These are phyloP conservation scores for Sarcoramphus papa DNA, from an alignment of 2,797 vertebrate genomes.

Conservation along the genomic window DNA sequence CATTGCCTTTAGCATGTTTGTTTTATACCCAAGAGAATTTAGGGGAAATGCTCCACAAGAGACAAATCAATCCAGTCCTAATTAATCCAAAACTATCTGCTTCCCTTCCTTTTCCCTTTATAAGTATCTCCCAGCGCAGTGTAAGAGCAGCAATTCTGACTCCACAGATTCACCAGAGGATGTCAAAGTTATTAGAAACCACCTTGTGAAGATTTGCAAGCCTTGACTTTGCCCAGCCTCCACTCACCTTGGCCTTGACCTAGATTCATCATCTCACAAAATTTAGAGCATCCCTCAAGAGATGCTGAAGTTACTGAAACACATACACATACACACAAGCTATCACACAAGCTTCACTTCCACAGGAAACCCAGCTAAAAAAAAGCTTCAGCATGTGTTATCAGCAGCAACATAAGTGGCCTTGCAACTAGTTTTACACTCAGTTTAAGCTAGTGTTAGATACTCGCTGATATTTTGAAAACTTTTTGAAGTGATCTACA, in stretches of 20 bases:
- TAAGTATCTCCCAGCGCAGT: accelerated
- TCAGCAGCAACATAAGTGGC: background rate
- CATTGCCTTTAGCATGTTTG: background rate
- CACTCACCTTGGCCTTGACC: background rate
- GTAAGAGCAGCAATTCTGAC: background rate
- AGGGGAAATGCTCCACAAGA: background rate
- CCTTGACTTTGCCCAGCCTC: background rate
- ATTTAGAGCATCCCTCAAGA: background rate
- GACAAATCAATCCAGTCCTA: background rate
- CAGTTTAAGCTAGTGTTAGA: background rate
- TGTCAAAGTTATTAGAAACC: background rate
- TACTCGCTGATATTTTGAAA: background rate
- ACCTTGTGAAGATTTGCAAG: background rate
- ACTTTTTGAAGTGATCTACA: background rate
- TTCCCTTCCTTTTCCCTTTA: background rate
- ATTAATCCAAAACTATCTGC: background rate
- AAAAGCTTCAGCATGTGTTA: background rate
- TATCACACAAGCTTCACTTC: background rate
- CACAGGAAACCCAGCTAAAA: background rate
- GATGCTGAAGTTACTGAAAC: background rate
- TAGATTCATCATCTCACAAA: background rate
- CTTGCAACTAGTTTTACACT: background rate
- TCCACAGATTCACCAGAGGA: background rate
- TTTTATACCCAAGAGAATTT: background rate
- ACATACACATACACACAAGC: no score